Base-by-base conservation (phyloP, 1,140 invertebrate species). In the Zaprionus camerounensis region DNA sequence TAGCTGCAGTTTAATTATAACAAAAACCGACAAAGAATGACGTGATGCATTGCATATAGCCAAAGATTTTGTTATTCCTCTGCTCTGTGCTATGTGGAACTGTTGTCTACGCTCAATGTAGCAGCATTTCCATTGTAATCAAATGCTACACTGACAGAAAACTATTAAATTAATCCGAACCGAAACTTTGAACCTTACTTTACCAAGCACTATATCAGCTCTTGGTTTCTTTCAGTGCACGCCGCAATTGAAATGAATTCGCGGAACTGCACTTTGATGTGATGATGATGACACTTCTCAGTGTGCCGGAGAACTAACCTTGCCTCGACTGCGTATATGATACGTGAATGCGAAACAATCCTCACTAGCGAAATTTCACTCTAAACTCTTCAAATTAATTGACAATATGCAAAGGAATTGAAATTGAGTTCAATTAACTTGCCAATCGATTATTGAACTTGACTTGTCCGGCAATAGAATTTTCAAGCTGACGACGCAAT, bases 1-100 rank as follows among this genome's bases (percentile, higher is more conserved):
- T 66, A 36, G 57, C 58, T 85, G 80, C 83, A 87, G 83, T 88
- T 87, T 84, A 87, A 87, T 84, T 87, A 88, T 84, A 88, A 77
- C 84, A 63, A 81, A 66, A 71, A 66, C 64, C 84, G 79, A 83
- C 68, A 63, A 83, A 83, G 84, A 78, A 81, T 87, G 84, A 87
- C 84, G 84, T 87, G 84, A 87, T 87, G 65, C 85, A 63, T 55
- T 62, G 46, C 64, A 73, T 77, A 73, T 77, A 77, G 64, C 46
- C 66, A 15, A 68, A 76, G 72, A 76, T 71, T 49, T 36, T 71
- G 28, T 58, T 71, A 34, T 64, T 56, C 69, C 56, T 75, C 49
- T 73, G 55, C 56, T 67, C 41, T n/a, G 7, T 34, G 7, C n/a
- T 17, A 17, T 46, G 7, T 17, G 41, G 41, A 9, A 3, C 7